phyloP scores from a whole-genome alignment of 2,797 vertebrate species.

The Sebastolobus altivelis region DNA sequence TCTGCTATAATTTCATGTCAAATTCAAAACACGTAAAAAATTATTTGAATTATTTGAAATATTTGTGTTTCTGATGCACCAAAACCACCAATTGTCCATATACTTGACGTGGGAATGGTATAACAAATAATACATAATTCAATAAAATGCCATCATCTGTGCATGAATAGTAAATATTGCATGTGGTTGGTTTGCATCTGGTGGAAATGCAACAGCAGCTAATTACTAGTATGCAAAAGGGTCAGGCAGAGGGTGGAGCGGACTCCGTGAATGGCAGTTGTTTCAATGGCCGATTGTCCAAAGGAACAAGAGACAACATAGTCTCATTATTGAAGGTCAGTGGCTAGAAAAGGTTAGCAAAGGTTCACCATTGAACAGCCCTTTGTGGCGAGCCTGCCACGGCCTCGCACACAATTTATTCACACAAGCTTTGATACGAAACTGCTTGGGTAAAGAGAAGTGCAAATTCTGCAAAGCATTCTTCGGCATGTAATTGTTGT shows the following conservation, averaged over 20 bases:
- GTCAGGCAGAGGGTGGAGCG: slow-evolving; percentile 75
- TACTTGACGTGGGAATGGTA: not conserved
- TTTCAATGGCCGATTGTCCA: slow-evolving; percentile 85
- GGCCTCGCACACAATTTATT: slow-evolving; percentile 72
- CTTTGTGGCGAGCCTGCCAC: slow-evolving; percentile 73
- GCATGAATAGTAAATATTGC: slow-evolving; percentile 59
- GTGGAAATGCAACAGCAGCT: slow-evolving; percentile 76
- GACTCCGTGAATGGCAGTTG: slow-evolving; percentile 80
- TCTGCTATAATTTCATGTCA: not conserved
- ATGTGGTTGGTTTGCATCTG: slow-evolving; percentile 54
- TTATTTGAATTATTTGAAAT: not conserved
- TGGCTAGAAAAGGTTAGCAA: slow-evolving; percentile 82
- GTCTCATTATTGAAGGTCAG: slow-evolving; percentile 85
- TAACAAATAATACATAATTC: slow-evolving; percentile 19
- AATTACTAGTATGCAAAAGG: slow-evolving; percentile 75
- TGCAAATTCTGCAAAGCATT: slow-evolving; percentile 69
- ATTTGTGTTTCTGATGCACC: not conserved
- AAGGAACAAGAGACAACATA: slow-evolving; percentile 85
- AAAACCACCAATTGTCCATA: not conserved
- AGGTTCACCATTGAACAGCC: slow-evolving; percentile 81
- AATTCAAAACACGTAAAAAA: not conserved
- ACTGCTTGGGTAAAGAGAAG: slow-evolving; percentile 68
- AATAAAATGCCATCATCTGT: slow-evolving; percentile 19
- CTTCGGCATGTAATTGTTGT: slow-evolving; percentile 39
- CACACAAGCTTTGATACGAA: slow-evolving; percentile 72